Evolutionary conservation across 2,797 vertebrate genomes (phyloP).

Genomic region (Chloroceryle inda): DNA sequence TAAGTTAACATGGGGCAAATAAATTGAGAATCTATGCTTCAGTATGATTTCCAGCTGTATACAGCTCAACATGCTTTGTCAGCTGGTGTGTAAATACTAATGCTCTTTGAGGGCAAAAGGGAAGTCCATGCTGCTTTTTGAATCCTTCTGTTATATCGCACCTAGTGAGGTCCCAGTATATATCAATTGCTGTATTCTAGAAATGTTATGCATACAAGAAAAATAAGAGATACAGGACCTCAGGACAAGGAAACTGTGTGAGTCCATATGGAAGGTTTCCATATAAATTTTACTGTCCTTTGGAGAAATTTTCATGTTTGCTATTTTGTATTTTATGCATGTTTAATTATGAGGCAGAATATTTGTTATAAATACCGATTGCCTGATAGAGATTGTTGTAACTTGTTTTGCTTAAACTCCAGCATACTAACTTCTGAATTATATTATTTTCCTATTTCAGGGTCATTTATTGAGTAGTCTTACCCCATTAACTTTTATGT

Average conservation of each 20-base stretch:
- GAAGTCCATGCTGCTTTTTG: background rate
- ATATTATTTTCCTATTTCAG: background rate
- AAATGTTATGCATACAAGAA: background rate
- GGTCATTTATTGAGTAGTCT: background rate
- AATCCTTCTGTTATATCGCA: background rate
- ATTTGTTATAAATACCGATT: background rate
- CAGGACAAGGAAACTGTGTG: background rate
- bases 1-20: background rate
- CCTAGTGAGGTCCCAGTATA: background rate
- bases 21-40: background rate
- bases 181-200: background rate
- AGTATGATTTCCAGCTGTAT: background rate
- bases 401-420: background rate
- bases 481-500: background rate
- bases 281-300: background rate
- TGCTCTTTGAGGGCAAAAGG: background rate
- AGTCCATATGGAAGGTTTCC: background rate
- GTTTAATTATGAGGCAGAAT: background rate
- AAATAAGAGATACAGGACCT: background rate
- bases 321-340: background rate
- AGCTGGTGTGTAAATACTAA: background rate
- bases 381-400: background rate
- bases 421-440: background rate
- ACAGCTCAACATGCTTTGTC: background rate
- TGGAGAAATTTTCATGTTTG: background rate